These are phyloP conservation scores for Anthopleura sola DNA, from an alignment of 64 coral and sea anemone species.

Conservation along the genomic window DNA sequence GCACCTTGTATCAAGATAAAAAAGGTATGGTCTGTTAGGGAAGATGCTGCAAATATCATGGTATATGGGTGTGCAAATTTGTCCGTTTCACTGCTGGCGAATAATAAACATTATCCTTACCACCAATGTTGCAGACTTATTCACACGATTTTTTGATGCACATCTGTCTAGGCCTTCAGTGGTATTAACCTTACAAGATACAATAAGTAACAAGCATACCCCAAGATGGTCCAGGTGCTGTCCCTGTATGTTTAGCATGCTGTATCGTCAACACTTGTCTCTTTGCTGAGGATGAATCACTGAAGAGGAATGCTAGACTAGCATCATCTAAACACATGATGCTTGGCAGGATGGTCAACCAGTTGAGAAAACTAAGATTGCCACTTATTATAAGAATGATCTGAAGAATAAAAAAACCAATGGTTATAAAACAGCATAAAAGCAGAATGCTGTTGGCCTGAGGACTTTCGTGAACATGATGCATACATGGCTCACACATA, in stretches of 20 bases:
- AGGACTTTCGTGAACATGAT: no score
- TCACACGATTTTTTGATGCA: no score
- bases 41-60: no score
- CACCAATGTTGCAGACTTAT: no score
- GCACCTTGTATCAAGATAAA: no score
- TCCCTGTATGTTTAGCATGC: slow-evolving; percentile 27
- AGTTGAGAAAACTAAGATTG: slow-evolving; percentile 97
- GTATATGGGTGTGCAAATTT: no score
- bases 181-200: neutral
- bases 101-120: no score
- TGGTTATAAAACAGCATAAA: no score
- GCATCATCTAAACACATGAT: slow-evolving; percentile 98
- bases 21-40: no score
- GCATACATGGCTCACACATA: no score
- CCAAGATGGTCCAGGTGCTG: slow-evolving; percentile 46
- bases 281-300: slow-evolving; percentile 47
- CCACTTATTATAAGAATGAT: slow-evolving; percentile 89
- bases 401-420: neutral
- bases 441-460: no score
- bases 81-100: no score
- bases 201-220: slow-evolving; percentile 37
- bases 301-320: slow-evolving; percentile 72
- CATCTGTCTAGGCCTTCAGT: neutral
- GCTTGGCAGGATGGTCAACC: slow-evolving; percentile 97
- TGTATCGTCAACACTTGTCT: slow-evolving; percentile 59